Base-by-base conservation (phyloP, 1,140 invertebrate genomes). In the Bombus difficillimus region DNA sequence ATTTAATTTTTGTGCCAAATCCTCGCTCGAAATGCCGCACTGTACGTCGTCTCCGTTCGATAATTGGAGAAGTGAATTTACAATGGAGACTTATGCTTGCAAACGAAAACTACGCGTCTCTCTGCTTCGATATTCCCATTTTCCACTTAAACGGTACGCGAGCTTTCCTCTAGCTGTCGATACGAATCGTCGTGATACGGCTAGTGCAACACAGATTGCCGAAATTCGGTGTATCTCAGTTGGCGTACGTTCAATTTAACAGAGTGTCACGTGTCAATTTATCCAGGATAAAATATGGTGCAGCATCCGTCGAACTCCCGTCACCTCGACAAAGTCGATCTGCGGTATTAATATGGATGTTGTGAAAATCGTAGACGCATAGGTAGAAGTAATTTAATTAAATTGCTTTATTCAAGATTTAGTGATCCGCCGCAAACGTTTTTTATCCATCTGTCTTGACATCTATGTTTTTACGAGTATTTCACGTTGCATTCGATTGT, bases 231-330 rank as follows among this genome's bases (percentile, higher is more conserved):
- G 66, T 84, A 88, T 80, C 75, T 59, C 83, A 37, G 39, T 43
- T 39, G n/a, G 32, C 39, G 74, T 74, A 81, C 59, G 68, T 69
- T 81, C 89, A 89, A 86, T 89, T 89, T 89, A 75, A 80, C 62
- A 75, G 68, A 74, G 75, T 76, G 80, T 86, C 88, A 73, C 73
- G 34, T 83, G 74, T 89, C 88, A 86, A 89, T 88, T 85, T 85
- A 81, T 76, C 68, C 22, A 73, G 83, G 81, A 71, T 86, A 78
- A 88, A 89, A 86, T 86, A 88, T 86, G 80, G 68, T 59, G 1
- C 9, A 12, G 32, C 41, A 3, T 34, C 25, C 41, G 15, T 39
- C 32, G 39, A 37, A 5, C 34, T 5, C 39, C 37, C 12, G 34
- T 43, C 81, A 41, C 53, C 53, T 37, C 66, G 18, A 64, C 53